These are phyloP conservation scores for Aproaerema taeniolella DNA, from an alignment of 2,888 invertebrate species.

Conservation along the genomic window DNA sequence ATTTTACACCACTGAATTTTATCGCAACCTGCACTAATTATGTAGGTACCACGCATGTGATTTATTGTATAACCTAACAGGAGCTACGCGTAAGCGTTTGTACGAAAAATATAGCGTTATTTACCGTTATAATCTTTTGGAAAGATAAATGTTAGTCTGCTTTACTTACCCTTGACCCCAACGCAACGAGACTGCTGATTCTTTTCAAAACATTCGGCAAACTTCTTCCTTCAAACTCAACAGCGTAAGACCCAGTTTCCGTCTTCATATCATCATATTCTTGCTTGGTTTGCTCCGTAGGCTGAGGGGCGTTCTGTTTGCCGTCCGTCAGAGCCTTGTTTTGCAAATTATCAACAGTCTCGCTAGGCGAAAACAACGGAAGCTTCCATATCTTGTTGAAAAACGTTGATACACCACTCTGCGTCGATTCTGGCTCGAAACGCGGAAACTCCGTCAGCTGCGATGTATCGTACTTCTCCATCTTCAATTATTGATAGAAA, in stretches of 20 bases:
- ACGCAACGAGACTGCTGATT: constrained; percentile 91
- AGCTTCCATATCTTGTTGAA: constrained; percentile 86
- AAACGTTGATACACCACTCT: constrained; percentile 84
- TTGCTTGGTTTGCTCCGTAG: constrained; percentile 35
- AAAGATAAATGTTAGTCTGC: no score
- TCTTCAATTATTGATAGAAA: constrained; percentile 25
- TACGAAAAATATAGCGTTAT: no score
- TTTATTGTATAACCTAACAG: no score
- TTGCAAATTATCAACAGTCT: constrained; percentile 39
- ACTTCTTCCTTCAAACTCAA: constrained; percentile 84
- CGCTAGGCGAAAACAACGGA: constrained; percentile 74
- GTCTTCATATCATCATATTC: constrained; percentile 46
- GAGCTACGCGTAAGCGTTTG: no score
- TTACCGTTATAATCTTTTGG: no score
- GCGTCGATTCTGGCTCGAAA: constrained; percentile 84
- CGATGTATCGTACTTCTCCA: constrained; percentile 68
- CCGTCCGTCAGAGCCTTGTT: constrained; percentile 34
- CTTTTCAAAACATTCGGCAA: constrained; percentile 91
- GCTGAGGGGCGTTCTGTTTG: constrained; percentile 30
- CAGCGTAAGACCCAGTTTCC: constrained; percentile 64
- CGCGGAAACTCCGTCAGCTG: constrained; percentile 74
- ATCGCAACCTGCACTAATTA: no score
- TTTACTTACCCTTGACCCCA: constrained; percentile 86
- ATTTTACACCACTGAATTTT: no score
- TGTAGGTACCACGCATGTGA: no score